These are phyloP conservation scores for Xiphophorus couchianus DNA, from an alignment of 2,113 vertebrate genomes.

Conservation along the genomic window DNA sequence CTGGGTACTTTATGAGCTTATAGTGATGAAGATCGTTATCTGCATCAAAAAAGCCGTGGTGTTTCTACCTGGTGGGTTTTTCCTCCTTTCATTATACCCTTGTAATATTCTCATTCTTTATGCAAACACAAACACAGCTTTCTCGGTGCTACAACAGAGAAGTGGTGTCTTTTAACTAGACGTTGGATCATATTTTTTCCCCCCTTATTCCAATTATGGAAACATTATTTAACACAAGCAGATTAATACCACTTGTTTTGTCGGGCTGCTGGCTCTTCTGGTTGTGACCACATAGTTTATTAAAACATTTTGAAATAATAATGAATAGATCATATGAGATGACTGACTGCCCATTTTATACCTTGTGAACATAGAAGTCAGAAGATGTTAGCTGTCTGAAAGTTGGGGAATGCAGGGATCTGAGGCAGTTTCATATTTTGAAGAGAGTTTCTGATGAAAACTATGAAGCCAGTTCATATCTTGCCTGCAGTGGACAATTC, in stretches of 20 bases:
- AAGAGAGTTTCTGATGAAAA: not conserved
- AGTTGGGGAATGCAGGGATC: conserved; percentile 9
- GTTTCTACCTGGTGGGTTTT: conserved; percentile 45
- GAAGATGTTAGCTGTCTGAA: conserved; percentile 5
- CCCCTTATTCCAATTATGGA: conserved; percentile 24
- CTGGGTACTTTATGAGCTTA: conserved; percentile 28
- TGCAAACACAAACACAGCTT: conserved; percentile 31
- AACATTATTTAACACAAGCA: conserved; percentile 51
- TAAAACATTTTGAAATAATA: conserved; percentile 16
- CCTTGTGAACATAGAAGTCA: conserved; percentile 22
- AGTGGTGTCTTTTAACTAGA: conserved; percentile 14
- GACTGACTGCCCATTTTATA: conserved; percentile 19
- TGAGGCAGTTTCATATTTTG: conserved; percentile 1
- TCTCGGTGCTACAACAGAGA: conserved; percentile 21
- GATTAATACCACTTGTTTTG: conserved; percentile 33
- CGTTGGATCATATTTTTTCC: not conserved
- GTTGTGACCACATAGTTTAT: conserved; percentile 36
- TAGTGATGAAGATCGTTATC: conserved; percentile 61
- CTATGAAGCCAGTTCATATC: not conserved
- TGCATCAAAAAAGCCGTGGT: conserved; percentile 64
- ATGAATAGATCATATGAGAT: conserved; percentile 38
- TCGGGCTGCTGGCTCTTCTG: conserved; percentile 28
- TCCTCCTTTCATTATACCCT: conserved; percentile 34
- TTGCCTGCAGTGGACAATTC: not conserved
- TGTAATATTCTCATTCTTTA: conserved; percentile 16